Evolutionary conservation across 2,113 vertebrate genomes (phyloP).

Genomic region (Perca fluviatilis): DNA sequence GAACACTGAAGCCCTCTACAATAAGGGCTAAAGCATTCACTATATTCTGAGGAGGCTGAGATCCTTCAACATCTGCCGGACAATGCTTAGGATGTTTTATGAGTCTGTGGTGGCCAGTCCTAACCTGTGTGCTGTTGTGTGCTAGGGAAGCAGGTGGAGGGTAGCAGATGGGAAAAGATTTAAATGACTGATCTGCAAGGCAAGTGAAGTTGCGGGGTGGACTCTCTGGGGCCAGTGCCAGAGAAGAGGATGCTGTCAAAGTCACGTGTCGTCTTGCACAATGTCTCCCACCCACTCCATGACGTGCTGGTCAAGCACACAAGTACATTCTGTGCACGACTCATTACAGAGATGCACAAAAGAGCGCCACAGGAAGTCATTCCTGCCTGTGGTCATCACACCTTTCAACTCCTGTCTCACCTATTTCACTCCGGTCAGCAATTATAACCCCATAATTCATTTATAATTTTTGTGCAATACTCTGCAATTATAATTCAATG

Average conservation of each 20-base stretch:
- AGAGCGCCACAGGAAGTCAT: not conserved
- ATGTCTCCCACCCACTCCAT: not conserved
- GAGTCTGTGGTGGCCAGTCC: no score
- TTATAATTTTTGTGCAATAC: not conserved
- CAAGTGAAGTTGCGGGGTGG: not conserved
- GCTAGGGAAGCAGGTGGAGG: no score
- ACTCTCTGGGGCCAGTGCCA: not conserved
- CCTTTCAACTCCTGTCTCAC: not conserved
- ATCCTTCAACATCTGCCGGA: no score
- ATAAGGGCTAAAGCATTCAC: no score
- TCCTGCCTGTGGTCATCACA: not conserved
- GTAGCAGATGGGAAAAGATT: no score
- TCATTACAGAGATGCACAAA: not conserved
- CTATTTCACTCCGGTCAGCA: not conserved
- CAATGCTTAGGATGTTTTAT: no score
- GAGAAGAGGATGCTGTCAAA: slow-evolving; percentile 1
- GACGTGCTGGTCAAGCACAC: not conserved
- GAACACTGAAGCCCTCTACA: no score
- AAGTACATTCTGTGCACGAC: not conserved
- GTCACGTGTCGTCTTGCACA: not conserved
- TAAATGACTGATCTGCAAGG: no score
- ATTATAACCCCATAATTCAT: not conserved
- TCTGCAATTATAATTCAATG: not conserved
- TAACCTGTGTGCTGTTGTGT: no score
- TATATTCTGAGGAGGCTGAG: no score